Conservation (phyloP, 1,140 invertebrate species). For the Drosophila nannoptera region DNA sequence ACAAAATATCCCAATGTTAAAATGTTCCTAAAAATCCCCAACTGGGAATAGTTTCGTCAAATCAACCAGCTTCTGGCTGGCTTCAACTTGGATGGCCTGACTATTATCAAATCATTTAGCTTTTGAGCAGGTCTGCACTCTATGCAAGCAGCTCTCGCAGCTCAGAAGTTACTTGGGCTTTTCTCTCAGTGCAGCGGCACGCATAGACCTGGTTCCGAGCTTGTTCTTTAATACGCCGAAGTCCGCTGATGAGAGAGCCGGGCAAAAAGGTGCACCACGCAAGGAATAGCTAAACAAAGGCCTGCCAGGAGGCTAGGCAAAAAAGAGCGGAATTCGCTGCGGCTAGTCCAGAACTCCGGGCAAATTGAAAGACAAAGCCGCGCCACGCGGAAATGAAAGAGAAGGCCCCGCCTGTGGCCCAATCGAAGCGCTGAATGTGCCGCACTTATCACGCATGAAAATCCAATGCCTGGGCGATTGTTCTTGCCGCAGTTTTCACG, state of each 20-base stretch:
- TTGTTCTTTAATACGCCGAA: slow-evolving; percentile 6
- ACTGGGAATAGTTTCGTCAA: too few relatives aligned
- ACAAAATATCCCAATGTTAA: too few relatives aligned
- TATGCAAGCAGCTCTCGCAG: too few relatives aligned
- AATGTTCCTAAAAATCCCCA: too few relatives aligned
- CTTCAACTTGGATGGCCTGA: too few relatives aligned
- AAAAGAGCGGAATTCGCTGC: slow-evolving; percentile 10
- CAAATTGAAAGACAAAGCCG: slow-evolving; percentile 60
- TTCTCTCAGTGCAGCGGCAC: neutral
- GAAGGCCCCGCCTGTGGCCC: slow-evolving; percentile 4
- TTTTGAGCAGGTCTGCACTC: too few relatives aligned
- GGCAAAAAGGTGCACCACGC: neutral
- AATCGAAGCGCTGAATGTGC: slow-evolving; percentile 33
- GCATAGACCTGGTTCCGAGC: neutral
- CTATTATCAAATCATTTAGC: too few relatives aligned
- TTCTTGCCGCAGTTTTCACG: slow-evolving; percentile 6
- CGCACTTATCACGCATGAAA: slow-evolving; percentile 58
- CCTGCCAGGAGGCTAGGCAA: slow-evolving; percentile 25
- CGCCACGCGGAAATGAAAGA: slow-evolving; percentile 11
- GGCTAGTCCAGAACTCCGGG: slow-evolving; percentile 26
- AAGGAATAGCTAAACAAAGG: slow-evolving; percentile 51
- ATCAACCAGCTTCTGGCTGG: too few relatives aligned
- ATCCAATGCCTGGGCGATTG: slow-evolving; percentile 25
- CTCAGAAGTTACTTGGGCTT: neutral
- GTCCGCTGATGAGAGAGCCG: slow-evolving; percentile 2